A percentile compares a stretch with the other conserved stretches of the same genome.
Conservation (phyloP, 2,113 vertebrate species). For the Ahaetulla prasina region DNA sequence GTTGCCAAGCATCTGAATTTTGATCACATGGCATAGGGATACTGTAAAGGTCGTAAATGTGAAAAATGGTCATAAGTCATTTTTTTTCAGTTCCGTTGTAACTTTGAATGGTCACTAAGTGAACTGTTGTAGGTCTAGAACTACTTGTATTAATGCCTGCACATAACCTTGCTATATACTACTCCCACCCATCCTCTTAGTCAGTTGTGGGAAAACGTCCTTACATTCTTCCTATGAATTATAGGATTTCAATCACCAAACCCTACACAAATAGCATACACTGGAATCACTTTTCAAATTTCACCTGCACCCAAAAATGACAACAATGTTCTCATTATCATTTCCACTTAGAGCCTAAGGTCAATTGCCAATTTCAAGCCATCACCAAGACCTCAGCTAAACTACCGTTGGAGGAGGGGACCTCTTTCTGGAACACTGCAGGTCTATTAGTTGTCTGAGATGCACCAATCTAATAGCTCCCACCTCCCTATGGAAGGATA, state of each 20-base stretch:
- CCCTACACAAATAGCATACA: neutral
- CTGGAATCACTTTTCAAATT: neutral
- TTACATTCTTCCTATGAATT: neutral
- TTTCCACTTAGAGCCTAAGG: neutral
- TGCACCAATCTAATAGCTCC: neutral
- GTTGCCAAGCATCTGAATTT: too few species aligned
- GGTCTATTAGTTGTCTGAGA: neutral
- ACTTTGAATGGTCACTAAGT: too few species aligned
- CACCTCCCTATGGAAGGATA: neutral
- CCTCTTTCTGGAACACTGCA: neutral
- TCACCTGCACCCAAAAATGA: neutral
- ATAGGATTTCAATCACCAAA: neutral
- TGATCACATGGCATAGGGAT: too few species aligned
- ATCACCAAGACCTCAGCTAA: neutral
- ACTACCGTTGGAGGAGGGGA: neutral
- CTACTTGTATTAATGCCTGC: neutral
- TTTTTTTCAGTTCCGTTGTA: too few species aligned
- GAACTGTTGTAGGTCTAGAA: too few species aligned
- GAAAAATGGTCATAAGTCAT: too few species aligned
- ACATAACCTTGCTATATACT: neutral
- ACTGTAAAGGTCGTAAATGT: too few species aligned
- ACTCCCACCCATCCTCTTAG: neutral
- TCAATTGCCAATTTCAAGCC: neutral
- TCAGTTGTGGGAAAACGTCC: neutral
- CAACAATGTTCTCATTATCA: neutral